phyloP scores from a whole-genome alignment of 2,797 vertebrate species.

The Gadopsis bispinosus region DNA sequence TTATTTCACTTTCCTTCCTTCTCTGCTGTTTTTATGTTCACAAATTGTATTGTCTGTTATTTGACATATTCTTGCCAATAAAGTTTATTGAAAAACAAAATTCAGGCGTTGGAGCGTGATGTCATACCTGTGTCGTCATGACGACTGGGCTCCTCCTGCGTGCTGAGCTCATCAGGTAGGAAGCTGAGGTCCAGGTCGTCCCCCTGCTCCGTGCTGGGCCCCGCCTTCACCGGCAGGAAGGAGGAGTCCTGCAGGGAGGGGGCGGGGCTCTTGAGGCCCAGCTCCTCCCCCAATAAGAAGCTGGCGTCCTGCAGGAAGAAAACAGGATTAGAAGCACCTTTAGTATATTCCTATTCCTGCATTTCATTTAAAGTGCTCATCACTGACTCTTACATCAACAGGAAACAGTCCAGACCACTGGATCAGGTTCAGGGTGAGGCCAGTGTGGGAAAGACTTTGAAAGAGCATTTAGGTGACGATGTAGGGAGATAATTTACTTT shows the following conservation, averaged over 20 bases:
- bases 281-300: slow-evolving; percentile 79
- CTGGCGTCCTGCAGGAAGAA: slow-evolving; percentile 61
- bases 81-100: not conserved
- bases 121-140: slow-evolving; percentile 36
- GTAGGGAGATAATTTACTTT: no score
- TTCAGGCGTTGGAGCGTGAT: not conserved
- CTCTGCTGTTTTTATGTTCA: no score
- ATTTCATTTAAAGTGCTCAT: no score
- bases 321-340: not conserved
- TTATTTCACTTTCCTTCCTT: no score
- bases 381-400: no score
- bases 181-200: slow-evolving; percentile 93
- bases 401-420: no score
- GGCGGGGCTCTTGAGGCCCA: slow-evolving; percentile 72
- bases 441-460: no score
- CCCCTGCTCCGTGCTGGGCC: slow-evolving; percentile 58
- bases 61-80: not conserved
- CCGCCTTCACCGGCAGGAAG: slow-evolving; percentile 50
- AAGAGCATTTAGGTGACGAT: no score
- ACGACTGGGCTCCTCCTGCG: slow-evolving; percentile 73
- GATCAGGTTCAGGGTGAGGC: no score
- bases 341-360: no score
- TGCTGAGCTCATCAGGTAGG: slow-evolving; percentile 89
- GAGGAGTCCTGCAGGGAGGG: slow-evolving; percentile 22
- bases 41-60: no score